These are phyloP conservation scores for Drosophila elegans DNA, from an alignment of 1,140 invertebrate genomes.

Conservation along the genomic window DNA sequence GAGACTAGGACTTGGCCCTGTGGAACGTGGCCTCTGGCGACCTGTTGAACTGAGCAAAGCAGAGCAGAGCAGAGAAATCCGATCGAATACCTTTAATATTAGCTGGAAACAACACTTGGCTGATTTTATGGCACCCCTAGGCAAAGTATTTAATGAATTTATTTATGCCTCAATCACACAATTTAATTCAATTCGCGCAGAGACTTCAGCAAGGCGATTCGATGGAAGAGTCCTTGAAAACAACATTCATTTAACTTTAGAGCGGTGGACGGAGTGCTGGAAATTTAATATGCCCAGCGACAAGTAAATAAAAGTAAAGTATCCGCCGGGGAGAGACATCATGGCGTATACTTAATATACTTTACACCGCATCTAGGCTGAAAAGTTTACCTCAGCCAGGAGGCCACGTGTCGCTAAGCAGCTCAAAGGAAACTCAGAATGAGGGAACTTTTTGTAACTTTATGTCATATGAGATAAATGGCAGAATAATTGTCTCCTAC, in stretches of 20 bases:
- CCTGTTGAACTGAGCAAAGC: conserved; percentile 54
- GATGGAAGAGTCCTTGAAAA: conserved; percentile 51
- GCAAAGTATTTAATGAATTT: conserved; percentile 67
- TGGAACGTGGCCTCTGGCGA: conserved; percentile 6
- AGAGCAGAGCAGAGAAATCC: background rate
- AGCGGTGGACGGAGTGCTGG: background rate
- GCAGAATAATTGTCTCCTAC: conserved; percentile 52
- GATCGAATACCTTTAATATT: conserved; percentile 31
- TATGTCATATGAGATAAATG: conserved; percentile 46
- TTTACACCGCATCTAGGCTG: conserved; percentile 29
- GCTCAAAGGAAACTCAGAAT: conserved; percentile 30
- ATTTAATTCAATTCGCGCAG: conserved; percentile 70
- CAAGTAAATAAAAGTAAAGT: conserved; percentile 63
- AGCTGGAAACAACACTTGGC: conserved; percentile 14
- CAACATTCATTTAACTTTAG: conserved; percentile 46
- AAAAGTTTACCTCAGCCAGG: conserved; percentile 20
- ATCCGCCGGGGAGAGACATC: conserved; percentile 42
- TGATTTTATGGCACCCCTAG: background rate
- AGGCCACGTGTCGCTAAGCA: conserved; percentile 60
- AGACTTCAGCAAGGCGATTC: conserved; percentile 35
- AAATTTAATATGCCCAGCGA: conserved; percentile 61
- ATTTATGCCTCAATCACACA: conserved; percentile 74
- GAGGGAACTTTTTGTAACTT: conserved; percentile 42
- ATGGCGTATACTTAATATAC: conserved; percentile 64
- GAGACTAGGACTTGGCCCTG: conserved; percentile 20